Evolutionary conservation across 2,888 invertebrate species (phyloP), one percentile per base, ranked within the genome.

Genomic region (Phasia obesa): DNA sequence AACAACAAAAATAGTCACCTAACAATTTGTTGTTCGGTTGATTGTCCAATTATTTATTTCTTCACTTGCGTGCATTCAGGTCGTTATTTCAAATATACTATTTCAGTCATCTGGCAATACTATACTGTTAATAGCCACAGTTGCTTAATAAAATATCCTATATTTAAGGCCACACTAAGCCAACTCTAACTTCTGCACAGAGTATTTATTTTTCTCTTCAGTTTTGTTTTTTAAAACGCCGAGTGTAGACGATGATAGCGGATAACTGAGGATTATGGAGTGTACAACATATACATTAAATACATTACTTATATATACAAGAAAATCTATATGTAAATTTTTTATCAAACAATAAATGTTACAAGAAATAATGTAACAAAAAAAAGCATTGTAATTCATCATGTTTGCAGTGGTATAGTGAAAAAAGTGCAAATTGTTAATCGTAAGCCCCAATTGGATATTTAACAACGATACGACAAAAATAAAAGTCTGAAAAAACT

Each of bases 191-290:
- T 31, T 73, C 79, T 74, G 79, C 79, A 77, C 44, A 71, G 19
- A 53, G n/a, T n/a, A 27, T n/a, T 69, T 42, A 23, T 67, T 76
- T 21, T 49, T 47, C 60, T 73, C 60, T 31, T 69, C 79, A 81
- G 84, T 84, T 79, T 73, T 69, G 67, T 80, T 73, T 73, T 57
- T 79, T 42, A 42, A 74, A 82, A 84, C 73, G 74, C 60, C 73
- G 84, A 70, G 76, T 53, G n/a, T 19, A 19, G 79, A 44, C 19
- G 42, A 35, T n/a, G 35, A 7, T 7, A 60, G 17, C 70, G 73
- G 60, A 67, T 23, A 44, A 1, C 19, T 51, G 3, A 0, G n/a
- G n/a, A 23, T 31, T 9, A 13, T 55, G 44, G 17, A 44, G 53
- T 55, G 17, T 64, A 51, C 19, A 42, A 44, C 9, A 67, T 38